Evolutionary conservation across 2,888 invertebrate genomes (phyloP).

Genomic region (Heliothis peltigera): DNA sequence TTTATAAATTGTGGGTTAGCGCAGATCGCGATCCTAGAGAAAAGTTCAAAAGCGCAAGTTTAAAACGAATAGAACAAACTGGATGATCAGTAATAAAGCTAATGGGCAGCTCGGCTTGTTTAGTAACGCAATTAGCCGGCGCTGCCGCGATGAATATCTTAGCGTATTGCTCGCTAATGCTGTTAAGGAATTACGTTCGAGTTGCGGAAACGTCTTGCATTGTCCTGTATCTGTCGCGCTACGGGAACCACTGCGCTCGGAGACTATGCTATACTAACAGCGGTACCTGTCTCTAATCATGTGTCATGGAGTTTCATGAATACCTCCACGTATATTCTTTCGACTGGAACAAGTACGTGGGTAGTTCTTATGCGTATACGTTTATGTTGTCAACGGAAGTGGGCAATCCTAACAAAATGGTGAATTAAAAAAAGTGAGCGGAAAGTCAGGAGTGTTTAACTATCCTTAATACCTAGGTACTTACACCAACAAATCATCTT

Average conservation of each 20-base stretch:
- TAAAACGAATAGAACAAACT: constrained; percentile 52
- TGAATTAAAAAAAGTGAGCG: too few species aligned
- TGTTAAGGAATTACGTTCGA: constrained; percentile 61
- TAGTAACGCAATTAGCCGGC: constrained; percentile 66
- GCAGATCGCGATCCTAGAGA: constrained; percentile 13
- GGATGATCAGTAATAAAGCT: constrained; percentile 65
- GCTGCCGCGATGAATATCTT: constrained; percentile 68
- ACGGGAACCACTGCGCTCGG: too few species aligned
- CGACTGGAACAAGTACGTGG: too few species aligned
- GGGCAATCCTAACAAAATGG: too few species aligned
- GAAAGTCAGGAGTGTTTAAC: too few species aligned
- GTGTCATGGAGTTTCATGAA: too few species aligned
- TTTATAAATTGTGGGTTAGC: constrained; percentile 8
- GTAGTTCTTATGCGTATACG: too few species aligned
- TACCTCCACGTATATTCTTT: too few species aligned
- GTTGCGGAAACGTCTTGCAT: constrained; percentile 39
- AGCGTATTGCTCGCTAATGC: constrained; percentile 67
- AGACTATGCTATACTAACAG: not conserved
- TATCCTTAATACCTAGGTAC: too few species aligned
- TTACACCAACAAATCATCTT: not conserved
- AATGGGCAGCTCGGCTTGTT: constrained; percentile 66
- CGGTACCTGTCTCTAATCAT: too few species aligned
- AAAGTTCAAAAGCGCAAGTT: constrained; percentile 33
- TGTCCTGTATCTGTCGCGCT: constrained; percentile 16
- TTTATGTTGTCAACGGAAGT: too few species aligned